These are phyloP conservation scores for Hydrochoerus hydrochaeris DNA, from an alignment of 2,113 vertebrate species.

Conservation along the genomic window DNA sequence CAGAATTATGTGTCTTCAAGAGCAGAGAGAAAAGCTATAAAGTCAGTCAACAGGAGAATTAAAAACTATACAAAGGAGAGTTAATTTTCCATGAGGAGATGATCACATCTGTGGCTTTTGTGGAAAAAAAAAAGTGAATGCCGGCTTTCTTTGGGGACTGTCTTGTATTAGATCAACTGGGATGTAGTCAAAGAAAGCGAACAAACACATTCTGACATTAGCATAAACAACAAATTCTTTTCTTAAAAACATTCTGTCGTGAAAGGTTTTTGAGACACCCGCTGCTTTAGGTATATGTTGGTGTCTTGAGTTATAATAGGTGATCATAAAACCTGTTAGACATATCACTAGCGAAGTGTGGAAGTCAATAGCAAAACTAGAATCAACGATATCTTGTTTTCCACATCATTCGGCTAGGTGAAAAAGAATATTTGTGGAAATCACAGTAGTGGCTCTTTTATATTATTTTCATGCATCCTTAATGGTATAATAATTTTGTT, in stretches of 20 bases:
- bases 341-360: neutral
- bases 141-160: neutral
- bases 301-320: neutral
- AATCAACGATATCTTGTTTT: slow-evolving; percentile 36
- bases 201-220: slow-evolving; percentile 19
- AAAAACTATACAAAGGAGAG: slow-evolving; percentile 25
- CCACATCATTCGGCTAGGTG: slow-evolving; percentile 32
- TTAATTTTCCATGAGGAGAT: slow-evolving; percentile 7
- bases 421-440: slow-evolving; percentile 1
- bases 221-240: slow-evolving; percentile 32
- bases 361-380: neutral
- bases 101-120: neutral
- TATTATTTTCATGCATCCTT: slow-evolving; percentile 55
- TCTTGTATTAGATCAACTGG: neutral
- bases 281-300: neutral
- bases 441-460: neutral
- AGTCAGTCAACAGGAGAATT: slow-evolving; percentile 34
- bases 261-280: neutral
- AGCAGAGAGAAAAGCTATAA: slow-evolving; percentile 12
- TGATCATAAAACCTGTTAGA: neutral
- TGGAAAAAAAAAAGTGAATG: neutral
- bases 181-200: neutral
- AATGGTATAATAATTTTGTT: slow-evolving; percentile 64
- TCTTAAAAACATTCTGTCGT: neutral
- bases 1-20: neutral